Base-by-base conservation (phyloP, 2,888 invertebrate species). In the Hydriomena furcata region DNA sequence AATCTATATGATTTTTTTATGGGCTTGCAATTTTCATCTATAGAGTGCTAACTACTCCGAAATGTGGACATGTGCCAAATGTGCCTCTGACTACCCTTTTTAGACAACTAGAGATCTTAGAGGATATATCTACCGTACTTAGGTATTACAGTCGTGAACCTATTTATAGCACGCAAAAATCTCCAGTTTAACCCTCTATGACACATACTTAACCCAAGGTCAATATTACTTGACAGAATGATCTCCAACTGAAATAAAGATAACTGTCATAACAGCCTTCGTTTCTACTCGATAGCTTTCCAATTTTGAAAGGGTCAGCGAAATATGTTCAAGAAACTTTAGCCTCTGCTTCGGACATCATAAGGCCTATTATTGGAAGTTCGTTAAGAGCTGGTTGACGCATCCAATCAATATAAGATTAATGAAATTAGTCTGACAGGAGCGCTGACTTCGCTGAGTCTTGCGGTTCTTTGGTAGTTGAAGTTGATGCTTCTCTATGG, bases 341-440 rank as follows among this genome's bases (percentile, higher is more conserved):
- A 41, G 25, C 13, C 34, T 55, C 51, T 52, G 35, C 32, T 38
- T 1, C 21, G 38, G 41, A 49, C 34, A 32, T 51, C 27, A 32
- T 57, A 60, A 57, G 55, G 52, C 43, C 55, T 58, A 57, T 52
- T 58, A 49, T 61, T 55, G 47, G 12, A 54, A 54, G 56, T 52
- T 49, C 38, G 44, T 49, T 49, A 45, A 42, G 46, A 35, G 47
- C 52, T 47, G 27, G 48, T 51, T 52, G 55, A 55, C 53, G 58
- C 65, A 76, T 74, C 73, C 77, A 79, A 82, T 82, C 80, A 74
- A 71, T 72, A 66, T 46, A 60, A 69, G 74, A 79, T 79, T 79
- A 82, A 82, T 81, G 68, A 73, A 81, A 80, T 82, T 78, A 80
- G 76, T 68, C 70, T 64, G 64, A 61, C 60, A 58, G 42, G 58